phyloP scores from a whole-genome alignment of 2,797 vertebrate genomes.

The Triplophysa yarkandensis region DNA sequence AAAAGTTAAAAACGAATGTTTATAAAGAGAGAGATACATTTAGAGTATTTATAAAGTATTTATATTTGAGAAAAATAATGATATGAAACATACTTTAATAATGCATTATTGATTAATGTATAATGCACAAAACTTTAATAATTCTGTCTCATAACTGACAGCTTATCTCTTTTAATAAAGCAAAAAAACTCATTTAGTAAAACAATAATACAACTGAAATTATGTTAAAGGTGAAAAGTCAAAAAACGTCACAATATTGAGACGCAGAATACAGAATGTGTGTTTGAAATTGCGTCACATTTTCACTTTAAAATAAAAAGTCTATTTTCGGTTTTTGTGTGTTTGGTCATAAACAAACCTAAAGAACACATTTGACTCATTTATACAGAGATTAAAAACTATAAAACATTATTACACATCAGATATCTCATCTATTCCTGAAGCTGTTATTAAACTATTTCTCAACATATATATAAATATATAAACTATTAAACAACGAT shows the following conservation, averaged over 20 bases:
- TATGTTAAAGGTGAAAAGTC: slow-evolving; percentile 4
- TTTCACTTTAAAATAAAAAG: background rate
- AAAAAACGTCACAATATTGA: background rate
- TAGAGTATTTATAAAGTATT: background rate
- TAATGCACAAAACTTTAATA: background rate
- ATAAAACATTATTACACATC: too few species aligned
- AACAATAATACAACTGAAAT: background rate
- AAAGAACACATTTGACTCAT: slow-evolving; percentile 14
- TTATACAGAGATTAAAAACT: background rate
- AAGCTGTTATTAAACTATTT: too few species aligned
- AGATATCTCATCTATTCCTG: too few species aligned
- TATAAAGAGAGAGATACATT: background rate
- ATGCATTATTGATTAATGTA: background rate
- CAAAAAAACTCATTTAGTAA: background rate
- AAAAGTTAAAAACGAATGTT: background rate
- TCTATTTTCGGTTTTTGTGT: slow-evolving; percentile 33
- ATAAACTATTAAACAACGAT: background rate
- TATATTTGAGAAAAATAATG: background rate
- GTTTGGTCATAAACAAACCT: background rate
- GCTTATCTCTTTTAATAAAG: background rate
- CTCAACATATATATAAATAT: too few species aligned
- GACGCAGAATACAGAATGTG: background rate
- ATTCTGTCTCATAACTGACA: background rate
- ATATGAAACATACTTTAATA: background rate
- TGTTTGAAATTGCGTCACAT: background rate